Percentiles rank a stretch among this genome's conserved stretches.
phyloP scores from a whole-genome alignment of 2,888 invertebrate species.

The Urechis unicinctus region DNA sequence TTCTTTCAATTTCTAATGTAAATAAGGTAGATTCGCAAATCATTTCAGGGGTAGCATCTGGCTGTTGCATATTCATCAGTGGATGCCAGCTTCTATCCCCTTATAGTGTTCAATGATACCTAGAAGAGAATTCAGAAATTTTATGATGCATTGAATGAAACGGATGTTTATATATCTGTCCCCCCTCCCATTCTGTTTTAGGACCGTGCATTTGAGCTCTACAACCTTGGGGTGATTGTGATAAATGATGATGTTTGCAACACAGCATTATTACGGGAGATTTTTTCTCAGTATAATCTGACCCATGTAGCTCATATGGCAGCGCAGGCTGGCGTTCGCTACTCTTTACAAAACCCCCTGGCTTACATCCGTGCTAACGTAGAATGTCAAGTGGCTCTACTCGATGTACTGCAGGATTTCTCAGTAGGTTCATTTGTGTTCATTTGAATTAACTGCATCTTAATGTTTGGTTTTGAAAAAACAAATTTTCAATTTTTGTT shows the following conservation, averaged over 20 bases:
- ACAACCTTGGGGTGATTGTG: conserved; percentile 14
- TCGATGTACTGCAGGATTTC: conserved; percentile 10
- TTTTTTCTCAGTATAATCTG: conserved; percentile 15
- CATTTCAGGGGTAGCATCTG: too few relatives aligned
- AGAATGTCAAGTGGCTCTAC: conserved; percentile 17
- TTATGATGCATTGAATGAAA: not conserved
- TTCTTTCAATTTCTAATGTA: too few relatives aligned
- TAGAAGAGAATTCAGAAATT: too few relatives aligned
- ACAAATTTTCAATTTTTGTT: not conserved
- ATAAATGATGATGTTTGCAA: conserved; percentile 19
- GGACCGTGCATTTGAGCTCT: conserved; percentile 19
- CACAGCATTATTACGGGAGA: conserved; percentile 9
- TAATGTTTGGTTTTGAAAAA: too few relatives aligned
- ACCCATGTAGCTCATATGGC: conserved; percentile 24
- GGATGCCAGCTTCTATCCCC: too few relatives aligned
- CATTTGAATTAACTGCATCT: too few relatives aligned
- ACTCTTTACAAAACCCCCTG: conserved; percentile 18
- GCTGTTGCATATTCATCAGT: too few relatives aligned
- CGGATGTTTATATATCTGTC: not conserved
- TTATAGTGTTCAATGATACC: too few relatives aligned
- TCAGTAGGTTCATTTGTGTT: conserved; percentile 12
- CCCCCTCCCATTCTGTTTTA: not conserved
- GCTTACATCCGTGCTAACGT: conserved; percentile 19
- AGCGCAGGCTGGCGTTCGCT: conserved; percentile 24
- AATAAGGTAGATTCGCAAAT: too few relatives aligned